phyloP scores from a whole-genome alignment of 2,797 vertebrate genomes.

The Intellagama lesueurii region DNA sequence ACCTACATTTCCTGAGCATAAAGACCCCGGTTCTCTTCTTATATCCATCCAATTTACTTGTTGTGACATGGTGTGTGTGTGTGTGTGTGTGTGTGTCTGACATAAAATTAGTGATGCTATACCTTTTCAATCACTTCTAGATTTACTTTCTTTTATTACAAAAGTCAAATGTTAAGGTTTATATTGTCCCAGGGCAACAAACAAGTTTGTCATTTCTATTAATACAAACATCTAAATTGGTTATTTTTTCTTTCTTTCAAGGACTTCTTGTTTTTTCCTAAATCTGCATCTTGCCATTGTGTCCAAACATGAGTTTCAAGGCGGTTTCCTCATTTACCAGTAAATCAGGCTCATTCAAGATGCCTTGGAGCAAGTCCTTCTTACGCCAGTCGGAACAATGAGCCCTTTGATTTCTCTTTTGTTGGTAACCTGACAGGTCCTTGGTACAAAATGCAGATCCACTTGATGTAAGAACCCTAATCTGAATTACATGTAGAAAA shows the following conservation, averaged over 20 bases:
- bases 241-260: background rate
- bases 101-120: background rate
- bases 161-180: background rate
- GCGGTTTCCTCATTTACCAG: background rate
- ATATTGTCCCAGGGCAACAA: background rate
- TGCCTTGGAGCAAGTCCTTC: background rate
- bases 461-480: background rate
- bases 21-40: background rate
- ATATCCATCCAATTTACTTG: background rate
- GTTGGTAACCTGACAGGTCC: background rate
- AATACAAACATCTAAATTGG: background rate
- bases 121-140: background rate
- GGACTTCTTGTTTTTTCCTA: background rate
- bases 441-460: background rate
- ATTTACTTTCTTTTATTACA: no score
- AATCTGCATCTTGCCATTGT: background rate
- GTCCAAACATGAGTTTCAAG: background rate
- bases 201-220: background rate
- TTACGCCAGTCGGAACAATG: background rate
- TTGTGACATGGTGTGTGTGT: background rate
- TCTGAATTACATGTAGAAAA: background rate
- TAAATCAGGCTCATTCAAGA: background rate
- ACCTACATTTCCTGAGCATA: background rate
- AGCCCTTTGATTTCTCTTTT: background rate
- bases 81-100: background rate